Conservation (phyloP, 2,797 vertebrate species). For the Tiaroga cobitis region DNA sequence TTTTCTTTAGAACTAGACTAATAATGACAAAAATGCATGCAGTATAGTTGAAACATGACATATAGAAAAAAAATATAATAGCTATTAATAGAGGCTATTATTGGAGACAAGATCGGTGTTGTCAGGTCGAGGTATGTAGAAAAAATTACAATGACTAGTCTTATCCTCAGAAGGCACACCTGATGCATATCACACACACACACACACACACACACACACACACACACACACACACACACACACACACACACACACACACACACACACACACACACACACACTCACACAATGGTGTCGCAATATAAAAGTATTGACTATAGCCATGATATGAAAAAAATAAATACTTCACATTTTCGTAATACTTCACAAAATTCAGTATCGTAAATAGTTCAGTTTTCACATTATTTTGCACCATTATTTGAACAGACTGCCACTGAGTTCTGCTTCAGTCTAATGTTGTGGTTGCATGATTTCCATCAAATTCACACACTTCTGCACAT, state of each 20-base stretch:
- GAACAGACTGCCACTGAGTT: neutral
- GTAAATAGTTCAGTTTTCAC: too few relatives aligned
- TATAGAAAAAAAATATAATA: neutral
- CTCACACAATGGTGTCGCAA: neutral
- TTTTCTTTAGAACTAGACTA: neutral
- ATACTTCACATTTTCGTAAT: neutral
- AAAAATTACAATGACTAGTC: neutral
- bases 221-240: too few relatives aligned
- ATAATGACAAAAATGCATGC: neutral
- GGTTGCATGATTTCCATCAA: neutral
- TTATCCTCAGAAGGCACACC: neutral
- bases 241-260: too few relatives aligned
- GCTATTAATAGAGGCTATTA: neutral
- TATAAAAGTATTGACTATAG: neutral
- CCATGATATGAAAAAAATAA: neutral
- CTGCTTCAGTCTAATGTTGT: neutral
- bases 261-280: too few relatives aligned
- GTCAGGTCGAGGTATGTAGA: neutral
- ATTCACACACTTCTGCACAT: neutral
- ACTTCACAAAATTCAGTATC: neutral
- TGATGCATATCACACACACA: neutral
- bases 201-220: too few relatives aligned
- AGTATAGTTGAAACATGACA: neutral
- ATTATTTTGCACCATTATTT: neutral
- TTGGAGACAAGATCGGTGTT: neutral